phyloP scores from a whole-genome alignment of 2,888 invertebrate species.

The Eurytoma adleriae region DNA sequence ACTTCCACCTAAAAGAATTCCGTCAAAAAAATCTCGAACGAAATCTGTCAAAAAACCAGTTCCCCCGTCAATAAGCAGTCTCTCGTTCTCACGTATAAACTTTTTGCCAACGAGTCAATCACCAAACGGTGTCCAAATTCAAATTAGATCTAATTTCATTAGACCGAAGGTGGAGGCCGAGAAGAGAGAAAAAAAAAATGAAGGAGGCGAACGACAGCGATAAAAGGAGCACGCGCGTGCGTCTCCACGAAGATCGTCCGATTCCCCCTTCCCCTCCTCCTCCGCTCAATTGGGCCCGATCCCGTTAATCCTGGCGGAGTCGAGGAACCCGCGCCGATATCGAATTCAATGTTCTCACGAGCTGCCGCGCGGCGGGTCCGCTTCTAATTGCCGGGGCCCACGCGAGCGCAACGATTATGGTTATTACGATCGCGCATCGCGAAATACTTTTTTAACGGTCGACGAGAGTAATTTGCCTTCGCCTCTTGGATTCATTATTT shows the following conservation, averaged over 20 bases:
- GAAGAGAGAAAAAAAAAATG: too few relatives aligned
- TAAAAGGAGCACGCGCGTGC: neutral
- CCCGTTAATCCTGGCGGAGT: constrained; percentile 37
- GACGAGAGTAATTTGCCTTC: neutral
- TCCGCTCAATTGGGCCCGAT: constrained; percentile 7
- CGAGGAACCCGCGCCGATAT: constrained; percentile 13
- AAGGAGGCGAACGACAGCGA: neutral
- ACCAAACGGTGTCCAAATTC: neutral
- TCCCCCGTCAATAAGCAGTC: too few relatives aligned
- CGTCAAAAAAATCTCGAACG: too few relatives aligned
- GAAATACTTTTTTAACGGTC: constrained; percentile 25
- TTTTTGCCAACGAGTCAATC: neutral
- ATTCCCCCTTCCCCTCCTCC: neutral
- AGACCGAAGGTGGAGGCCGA: neutral
- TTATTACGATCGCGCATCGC: constrained; percentile 34
- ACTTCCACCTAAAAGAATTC: too few relatives aligned
- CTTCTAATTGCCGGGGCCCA: constrained; percentile 49
- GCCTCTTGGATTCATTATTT: neutral
- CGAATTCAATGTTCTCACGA: constrained; percentile 51
- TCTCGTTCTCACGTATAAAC: too few relatives aligned
- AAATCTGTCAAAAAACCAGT: too few relatives aligned
- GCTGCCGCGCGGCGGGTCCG: neutral
- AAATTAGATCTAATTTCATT: constrained; percentile 5
- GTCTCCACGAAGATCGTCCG: neutral
- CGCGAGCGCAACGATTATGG: constrained; percentile 47